These are phyloP conservation scores for Hippasteria phrygiana DNA, from an alignment of 53 echinoderm and acorn worm genomes.

Conservation along the genomic window DNA sequence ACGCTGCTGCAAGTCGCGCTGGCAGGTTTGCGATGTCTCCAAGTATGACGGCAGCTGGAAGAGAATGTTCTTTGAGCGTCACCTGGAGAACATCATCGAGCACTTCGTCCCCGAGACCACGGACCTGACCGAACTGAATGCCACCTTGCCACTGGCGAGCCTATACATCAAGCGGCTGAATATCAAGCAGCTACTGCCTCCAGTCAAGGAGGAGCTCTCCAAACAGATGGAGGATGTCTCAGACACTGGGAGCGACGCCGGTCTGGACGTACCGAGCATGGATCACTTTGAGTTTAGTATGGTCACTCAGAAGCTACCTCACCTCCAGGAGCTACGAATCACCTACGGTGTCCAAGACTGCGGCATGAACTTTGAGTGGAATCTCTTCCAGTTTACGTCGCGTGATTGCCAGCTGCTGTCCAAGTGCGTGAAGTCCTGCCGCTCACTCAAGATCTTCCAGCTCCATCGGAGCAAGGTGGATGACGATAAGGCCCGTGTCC, in stretches of 20 bases:
- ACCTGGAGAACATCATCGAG: conserved; percentile 92
- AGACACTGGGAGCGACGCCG: conserved; percentile 93
- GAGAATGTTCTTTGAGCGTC: conserved; percentile 98
- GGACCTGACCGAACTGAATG: conserved; percentile 63
- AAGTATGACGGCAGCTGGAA: conserved; percentile 96
- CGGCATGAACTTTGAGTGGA: conserved; percentile 99
- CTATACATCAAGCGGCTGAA: conserved; percentile 87
- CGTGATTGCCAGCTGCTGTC: conserved; percentile 95
- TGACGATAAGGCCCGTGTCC: conserved; percentile 90
- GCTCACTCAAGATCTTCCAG: conserved; percentile 85
- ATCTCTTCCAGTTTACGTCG: conserved; percentile 94
- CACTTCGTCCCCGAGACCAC: conserved; percentile 97
- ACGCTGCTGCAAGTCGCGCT: conserved; percentile 91
- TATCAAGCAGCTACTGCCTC: conserved; percentile 92
- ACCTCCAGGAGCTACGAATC: conserved; percentile 86
- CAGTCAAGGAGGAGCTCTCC: conserved; percentile 93
- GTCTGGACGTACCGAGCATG: conserved; percentile 88
- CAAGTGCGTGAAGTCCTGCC: conserved; percentile 88
- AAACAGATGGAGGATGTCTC: conserved; percentile 88
- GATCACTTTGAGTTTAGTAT: conserved; percentile 98
- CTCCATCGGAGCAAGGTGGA: conserved; percentile 96
- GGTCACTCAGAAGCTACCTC: conserved; percentile 86
- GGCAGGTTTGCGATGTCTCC: conserved; percentile 89
- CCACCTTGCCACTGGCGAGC: conserved; percentile 84
- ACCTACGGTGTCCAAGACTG: conserved; percentile 97